phyloP scores from a whole-genome alignment of 2,888 invertebrate genomes.

The Sialis lutaria region DNA sequence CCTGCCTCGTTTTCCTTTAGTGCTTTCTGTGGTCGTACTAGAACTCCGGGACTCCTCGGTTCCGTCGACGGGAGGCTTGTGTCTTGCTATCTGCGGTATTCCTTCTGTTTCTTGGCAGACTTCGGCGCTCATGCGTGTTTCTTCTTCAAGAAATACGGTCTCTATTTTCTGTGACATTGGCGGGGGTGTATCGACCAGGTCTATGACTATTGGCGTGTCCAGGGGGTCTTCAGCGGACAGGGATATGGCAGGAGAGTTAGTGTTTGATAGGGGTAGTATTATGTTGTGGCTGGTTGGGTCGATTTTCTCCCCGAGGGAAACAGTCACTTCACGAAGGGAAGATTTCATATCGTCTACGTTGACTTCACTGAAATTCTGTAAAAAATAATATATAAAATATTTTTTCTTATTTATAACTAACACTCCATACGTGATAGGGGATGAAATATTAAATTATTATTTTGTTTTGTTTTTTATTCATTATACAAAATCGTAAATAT shows the following conservation, averaged over 20 bases:
- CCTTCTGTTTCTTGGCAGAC: constrained; percentile 32
- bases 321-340: background rate
- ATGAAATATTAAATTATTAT: too few species aligned
- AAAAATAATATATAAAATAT: too few species aligned
- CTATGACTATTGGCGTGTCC: background rate
- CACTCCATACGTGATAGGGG: too few species aligned
- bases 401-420: too few species aligned
- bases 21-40: constrained; percentile 55
- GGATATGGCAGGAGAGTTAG: background rate
- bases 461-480: too few species aligned
- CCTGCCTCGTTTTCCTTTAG: constrained; percentile 27
- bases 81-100: background rate
- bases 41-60: constrained; percentile 68
- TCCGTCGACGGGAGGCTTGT: constrained; percentile 14
- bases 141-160: constrained; percentile 51
- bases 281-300: background rate
- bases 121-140: constrained; percentile 55
- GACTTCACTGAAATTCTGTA: too few species aligned
- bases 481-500: too few species aligned
- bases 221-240: background rate
- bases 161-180: constrained; percentile 1
- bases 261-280: background rate
- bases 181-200: background rate
- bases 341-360: background rate
- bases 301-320: constrained; percentile 1